Evolutionary conservation across 2,113 vertebrate genomes (phyloP), one percentile per base, ranked within the genome.

Genomic region (Lagenorhynchus albirostris): DNA sequence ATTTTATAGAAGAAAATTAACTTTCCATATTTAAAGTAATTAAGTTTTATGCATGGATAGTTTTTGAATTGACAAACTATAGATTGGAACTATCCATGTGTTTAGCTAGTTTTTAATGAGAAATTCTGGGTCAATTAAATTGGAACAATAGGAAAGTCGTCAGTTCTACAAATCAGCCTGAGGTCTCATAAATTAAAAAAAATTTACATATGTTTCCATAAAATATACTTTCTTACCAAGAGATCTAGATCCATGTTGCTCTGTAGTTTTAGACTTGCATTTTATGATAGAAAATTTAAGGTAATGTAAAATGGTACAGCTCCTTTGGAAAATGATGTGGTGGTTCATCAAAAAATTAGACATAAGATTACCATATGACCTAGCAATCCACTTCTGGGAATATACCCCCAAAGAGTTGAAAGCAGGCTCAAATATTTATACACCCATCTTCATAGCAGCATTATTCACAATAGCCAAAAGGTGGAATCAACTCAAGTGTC

Each of bases 21-120:
- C 10, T 89, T 77, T 71, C 18, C 21, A 60, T 60, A 91, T 96
- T 95, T 73, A 77, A 96, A 93, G 21, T 6, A 81, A 71, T 92
- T 73, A 50, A 70, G 5, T 89, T 82, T 91, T 94, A 0, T 71
- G 1, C 29, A 26, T 93, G n/a, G 2, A 55, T 63, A 85, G 71
- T 74, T 82, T 26, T 85, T 82, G 4, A 77, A 84, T 62, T 81
- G 36, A 84, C 74, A 15, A 77, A 67, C 5, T 58, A 26, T 83
- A 84, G 20, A 67, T 38, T 38, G 23, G 9, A 95, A 94, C 47
- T 93, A 68, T 47, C 13, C n/a, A 53, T 55, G 13, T 67, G 18
- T 47, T 74, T 93, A 80, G 23, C 73, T 92, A 33, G 8, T 68
- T 84, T 96, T 89, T 90, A 88, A 81, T 82, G 74, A 73, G 33